Base-by-base conservation (phyloP, 2,888 invertebrate species). In the Glaucopsyche alexis region DNA sequence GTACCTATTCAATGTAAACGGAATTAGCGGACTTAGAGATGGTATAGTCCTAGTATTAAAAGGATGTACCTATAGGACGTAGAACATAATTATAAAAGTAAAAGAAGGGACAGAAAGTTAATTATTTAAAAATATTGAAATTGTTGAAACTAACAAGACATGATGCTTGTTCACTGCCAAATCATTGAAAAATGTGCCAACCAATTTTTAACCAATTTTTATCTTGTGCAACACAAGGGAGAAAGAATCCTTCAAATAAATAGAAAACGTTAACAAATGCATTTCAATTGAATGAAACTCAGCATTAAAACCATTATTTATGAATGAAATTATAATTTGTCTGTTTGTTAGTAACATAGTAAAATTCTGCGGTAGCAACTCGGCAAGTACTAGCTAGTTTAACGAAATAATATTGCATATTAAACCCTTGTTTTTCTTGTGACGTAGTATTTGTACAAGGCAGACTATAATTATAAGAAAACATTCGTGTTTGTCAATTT, bases 401-500 rank as follows among this genome's bases (percentile, higher is more conserved):
- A 47, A 45, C 14, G 13, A 71, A 64, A 64, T 47, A 19, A 45
- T 64, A 72, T 42, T 55, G 29, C 67, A 66, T 67, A 45, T 16
- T n/a, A n/a, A 42, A 67, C 40, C 50, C 50, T 67, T 38, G 16
- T 52, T 50, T 67, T 72, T 29, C 49, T 69, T 69, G 65, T 66
- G 16, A 67, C 49, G 66, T 55, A 67, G 50, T 72, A 72, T 67
- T 72, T 72, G 52, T 72, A 66, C 52, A 67, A 49, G 65, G 49
- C 50, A 65, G 69, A 69, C 69, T 7, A 45, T 71, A 71, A 16
- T 19, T 75, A 74, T 65, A 71, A 73, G 67, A 70, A 71, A 74
- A 74, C 73, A 76, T 76, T 74, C 74, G 78, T 77, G 70, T 75
- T 77, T 74, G 77, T 78, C 77, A 78, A 78, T 78, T 78, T 77